A percentile compares a stretch with the other conserved stretches of the same genome.
These are phyloP conservation scores for Parasteatoda lunata DNA, from an alignment of 2,888 invertebrate genomes.

Conservation along the genomic window DNA sequence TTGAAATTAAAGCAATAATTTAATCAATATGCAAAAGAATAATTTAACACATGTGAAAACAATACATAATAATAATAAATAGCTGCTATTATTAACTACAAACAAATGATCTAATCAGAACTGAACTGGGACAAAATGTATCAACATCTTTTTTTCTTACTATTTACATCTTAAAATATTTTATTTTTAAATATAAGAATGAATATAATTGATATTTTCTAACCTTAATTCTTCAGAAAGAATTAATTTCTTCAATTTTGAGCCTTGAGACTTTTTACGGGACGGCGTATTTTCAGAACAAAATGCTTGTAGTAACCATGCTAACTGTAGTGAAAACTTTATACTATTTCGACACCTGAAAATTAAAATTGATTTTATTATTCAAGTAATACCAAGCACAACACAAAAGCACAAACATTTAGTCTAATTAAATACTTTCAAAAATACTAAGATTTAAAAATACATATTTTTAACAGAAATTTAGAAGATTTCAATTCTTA, in stretches of 20 bases:
- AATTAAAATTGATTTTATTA: neutral
- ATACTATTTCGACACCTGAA: slow-evolving; percentile 90
- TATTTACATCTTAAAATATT: too few species aligned
- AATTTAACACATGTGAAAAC: too few species aligned
- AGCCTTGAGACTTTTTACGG: slow-evolving; percentile 81
- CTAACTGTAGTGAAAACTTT: slow-evolving; percentile 95
- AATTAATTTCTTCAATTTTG: slow-evolving; percentile 84
- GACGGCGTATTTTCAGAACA: slow-evolving; percentile 83
- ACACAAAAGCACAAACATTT: too few species aligned
- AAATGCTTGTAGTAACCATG: slow-evolving; percentile 97
- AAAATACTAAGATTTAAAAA: neutral
- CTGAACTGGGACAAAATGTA: too few species aligned
- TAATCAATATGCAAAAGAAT: too few species aligned
- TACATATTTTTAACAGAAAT: neutral
- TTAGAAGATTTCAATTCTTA: neutral
- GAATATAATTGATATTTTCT: neutral
- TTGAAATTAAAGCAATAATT: too few species aligned
- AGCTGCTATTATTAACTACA: too few species aligned
- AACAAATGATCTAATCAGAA: too few species aligned
- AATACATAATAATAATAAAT: too few species aligned
- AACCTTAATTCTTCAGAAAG: slow-evolving; percentile 81
- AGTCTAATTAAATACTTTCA: neutral
- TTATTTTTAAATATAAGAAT: neutral
- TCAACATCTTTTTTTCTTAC: too few species aligned
- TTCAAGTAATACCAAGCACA: neutral